These are phyloP conservation scores for Noctua janthe DNA, from an alignment of 2,888 invertebrate species.

Conservation along the genomic window DNA sequence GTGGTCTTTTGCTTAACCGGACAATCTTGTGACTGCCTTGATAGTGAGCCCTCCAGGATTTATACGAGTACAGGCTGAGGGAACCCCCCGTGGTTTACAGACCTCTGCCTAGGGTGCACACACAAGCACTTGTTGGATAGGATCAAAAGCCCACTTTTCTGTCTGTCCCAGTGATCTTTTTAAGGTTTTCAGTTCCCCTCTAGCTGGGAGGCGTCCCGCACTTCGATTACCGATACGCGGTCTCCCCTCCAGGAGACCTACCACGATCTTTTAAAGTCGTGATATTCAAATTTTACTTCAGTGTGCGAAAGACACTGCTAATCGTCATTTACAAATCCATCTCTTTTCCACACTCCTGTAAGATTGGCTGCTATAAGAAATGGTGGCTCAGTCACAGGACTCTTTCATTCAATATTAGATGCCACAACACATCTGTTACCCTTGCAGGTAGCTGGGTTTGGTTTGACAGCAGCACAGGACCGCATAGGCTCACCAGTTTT, in stretches of 20 bases:
- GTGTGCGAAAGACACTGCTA: neutral
- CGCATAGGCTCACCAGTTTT: neutral
- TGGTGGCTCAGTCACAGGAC: neutral
- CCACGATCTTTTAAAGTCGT: neutral
- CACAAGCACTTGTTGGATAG: neutral
- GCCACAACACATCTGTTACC: neutral
- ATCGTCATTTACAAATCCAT: neutral
- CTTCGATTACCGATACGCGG: neutral
- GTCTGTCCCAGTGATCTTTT: neutral
- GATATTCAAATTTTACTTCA: neutral
- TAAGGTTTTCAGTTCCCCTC: neutral
- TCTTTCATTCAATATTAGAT: neutral
- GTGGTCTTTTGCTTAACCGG: neutral
- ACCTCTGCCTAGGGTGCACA: neutral
- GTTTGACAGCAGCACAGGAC: neutral
- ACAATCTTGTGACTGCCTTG: neutral
- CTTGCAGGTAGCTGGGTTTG: neutral
- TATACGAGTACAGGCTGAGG: neutral
- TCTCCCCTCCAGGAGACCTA: neutral
- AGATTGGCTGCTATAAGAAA: neutral
- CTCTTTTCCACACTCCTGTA: neutral
- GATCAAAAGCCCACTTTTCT: neutral
- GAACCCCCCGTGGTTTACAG: neutral
- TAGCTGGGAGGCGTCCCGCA: neutral
- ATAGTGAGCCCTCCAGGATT: neutral